Conservation (phyloP, 2,888 invertebrate genomes). For the Apamea epomidion region DNA sequence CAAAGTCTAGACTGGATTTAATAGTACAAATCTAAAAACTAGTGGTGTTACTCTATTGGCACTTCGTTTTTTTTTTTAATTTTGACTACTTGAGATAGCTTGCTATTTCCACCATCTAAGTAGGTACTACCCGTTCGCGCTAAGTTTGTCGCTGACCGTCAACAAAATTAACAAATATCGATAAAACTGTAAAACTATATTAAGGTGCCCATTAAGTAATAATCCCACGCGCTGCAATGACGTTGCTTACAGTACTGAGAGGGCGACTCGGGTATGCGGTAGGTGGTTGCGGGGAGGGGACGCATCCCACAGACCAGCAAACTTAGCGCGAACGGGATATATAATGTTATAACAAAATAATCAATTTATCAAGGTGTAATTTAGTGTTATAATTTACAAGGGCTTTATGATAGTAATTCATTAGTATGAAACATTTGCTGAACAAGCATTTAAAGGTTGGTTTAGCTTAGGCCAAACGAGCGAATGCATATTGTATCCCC, state of each 20-base stretch:
- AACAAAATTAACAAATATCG: neutral
- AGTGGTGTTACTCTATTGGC: conserved; percentile 85
- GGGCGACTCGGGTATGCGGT: neutral
- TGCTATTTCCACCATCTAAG: neutral
- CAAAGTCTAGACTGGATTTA: conserved; percentile 36
- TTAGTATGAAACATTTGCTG: neutral
- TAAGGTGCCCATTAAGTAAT: neutral
- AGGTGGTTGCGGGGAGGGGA: neutral
- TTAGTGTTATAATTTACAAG: neutral
- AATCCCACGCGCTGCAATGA: neutral
- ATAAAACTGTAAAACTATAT: neutral
- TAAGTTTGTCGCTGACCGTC: neutral
- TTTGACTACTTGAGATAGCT: conserved; percentile 27
- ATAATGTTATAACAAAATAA: conserved; percentile 23
- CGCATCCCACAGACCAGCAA: neutral
- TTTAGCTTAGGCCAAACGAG: neutral
- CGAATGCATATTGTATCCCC: neutral
- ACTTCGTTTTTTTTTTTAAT: conserved; percentile 74
- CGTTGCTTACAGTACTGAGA: neutral
- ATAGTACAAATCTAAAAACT: conserved; percentile 63
- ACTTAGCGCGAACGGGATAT: neutral
- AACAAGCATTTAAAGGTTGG: neutral
- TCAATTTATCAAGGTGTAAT: neutral
- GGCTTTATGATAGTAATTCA: neutral
- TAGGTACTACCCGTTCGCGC: neutral